Evolutionary conservation across 2,797 vertebrate species (phyloP).

Genomic region (Sebastes variabilis): DNA sequence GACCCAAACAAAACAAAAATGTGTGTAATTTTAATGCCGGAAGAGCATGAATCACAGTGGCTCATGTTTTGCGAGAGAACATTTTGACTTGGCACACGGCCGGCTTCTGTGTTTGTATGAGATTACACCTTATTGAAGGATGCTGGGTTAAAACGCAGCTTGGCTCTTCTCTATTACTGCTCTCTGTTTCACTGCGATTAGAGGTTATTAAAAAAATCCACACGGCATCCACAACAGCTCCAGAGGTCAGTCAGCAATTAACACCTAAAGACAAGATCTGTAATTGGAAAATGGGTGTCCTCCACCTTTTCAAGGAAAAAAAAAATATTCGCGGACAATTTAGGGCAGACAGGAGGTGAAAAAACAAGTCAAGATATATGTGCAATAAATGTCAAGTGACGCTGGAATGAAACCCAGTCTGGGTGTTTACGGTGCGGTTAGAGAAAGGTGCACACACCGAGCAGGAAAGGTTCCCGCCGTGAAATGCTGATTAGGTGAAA

Average conservation of each 20-base stretch:
- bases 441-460: background rate
- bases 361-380: conserved; percentile 49
- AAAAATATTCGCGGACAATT: conserved; percentile 36
- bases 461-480: background rate
- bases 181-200: conserved; percentile 67
- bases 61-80: conserved; percentile 37
- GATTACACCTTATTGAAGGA: conserved; percentile 67
- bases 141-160: conserved; percentile 49
- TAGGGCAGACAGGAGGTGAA: background rate
- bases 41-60: conserved; percentile 55
- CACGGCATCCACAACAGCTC: conserved; percentile 42
- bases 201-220: conserved; percentile 65
- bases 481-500: conserved; percentile 25
- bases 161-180: conserved; percentile 51
- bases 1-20: conserved; percentile 40
- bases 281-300: conserved; percentile 69
- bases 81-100: conserved; percentile 23
- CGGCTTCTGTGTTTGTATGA: conserved; percentile 43
- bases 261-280: conserved; percentile 72
- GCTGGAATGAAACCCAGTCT: conserved; percentile 26
- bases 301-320: conserved; percentile 40
- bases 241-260: conserved; percentile 75
- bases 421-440: background rate
- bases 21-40: conserved; percentile 1
- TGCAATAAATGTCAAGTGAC: conserved; percentile 60